Evolutionary conservation across 2,797 vertebrate species (phyloP), one percentile per base, ranked within the genome.

Genomic region (Yasuhikotakia modesta): DNA sequence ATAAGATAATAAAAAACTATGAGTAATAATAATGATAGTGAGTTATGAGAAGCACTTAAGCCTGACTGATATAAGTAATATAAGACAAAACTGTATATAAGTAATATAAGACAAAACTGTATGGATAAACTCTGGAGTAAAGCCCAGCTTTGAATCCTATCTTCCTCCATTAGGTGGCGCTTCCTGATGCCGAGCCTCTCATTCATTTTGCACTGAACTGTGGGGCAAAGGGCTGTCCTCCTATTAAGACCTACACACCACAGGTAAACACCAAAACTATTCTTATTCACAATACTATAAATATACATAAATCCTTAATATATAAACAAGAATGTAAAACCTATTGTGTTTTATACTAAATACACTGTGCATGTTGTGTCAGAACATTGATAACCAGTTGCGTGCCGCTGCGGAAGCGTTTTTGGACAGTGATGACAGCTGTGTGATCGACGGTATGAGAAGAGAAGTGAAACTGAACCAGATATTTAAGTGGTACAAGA

Each of bases 171-270:
- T 77, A 94, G 94, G 80, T 93, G 87, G 93, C 93, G 4, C 91
- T 95, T 52, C 90, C 90, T 16, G 89, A 93, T 13, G 89, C 81
- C 3, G 94, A 95, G 84, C 93, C 93, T 8, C 91, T 94, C 22
- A 90, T 95, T 86, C 94, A 94, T 85, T 94, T 95, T 89, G 94
- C 93, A 75, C 88, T 94, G 86, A 94, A 95, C 83, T 93, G 92
- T 79, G 93, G 94, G 0, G 90, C 91, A 8, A 93, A 90, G 85
- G 88, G 93, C 85, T 94, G 93, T 76, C 94, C 93, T 5, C 91
- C 94, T 6, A 94, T 95, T 80, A 94, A 94, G 88, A 92, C 90
- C 0, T 95, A 94, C 84, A 90, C 86, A 2, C 90, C 94, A 71
- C 82, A 94, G 90, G 94, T 94, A 58, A 79, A 22, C 39, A 22